Percentiles rank a stretch among this genome's conserved stretches.
phyloP scores from a whole-genome alignment of 35 echinoderm and acorn worm species.

The Apostichopus parvimensis region DNA sequence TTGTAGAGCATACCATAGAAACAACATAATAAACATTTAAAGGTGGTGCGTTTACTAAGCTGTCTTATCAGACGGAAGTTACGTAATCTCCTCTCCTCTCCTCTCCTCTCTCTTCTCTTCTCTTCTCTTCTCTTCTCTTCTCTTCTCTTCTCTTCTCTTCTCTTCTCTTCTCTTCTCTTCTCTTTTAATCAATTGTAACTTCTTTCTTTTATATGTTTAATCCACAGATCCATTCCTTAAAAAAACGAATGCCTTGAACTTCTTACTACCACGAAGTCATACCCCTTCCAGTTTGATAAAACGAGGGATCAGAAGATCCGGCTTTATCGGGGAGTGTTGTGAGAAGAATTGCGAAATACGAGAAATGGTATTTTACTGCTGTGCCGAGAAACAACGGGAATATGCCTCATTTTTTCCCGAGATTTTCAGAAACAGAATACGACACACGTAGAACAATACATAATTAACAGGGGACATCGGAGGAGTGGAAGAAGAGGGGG shows the following conservation, averaged over 20 bases:
- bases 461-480: background rate
- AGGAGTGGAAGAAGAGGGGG: background rate
- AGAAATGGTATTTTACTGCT: conserved; percentile 34
- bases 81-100: background rate
- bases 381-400: background rate
- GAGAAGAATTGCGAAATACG: background rate
- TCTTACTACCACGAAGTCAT: conserved; percentile 12
- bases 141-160: background rate
- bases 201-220: background rate
- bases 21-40: too few relatives aligned
- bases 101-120: background rate
- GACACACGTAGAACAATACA: background rate
- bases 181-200: background rate
- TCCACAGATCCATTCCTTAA: conserved; percentile 9
- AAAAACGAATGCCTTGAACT: conserved; percentile 48
- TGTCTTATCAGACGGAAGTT: too few relatives aligned
- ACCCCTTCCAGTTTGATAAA: conserved; percentile 11
- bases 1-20: too few relatives aligned
- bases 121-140: background rate
- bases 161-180: background rate
- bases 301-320: background rate
- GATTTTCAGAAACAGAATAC: conserved; percentile 1
- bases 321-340: conserved; percentile 25
- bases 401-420: background rate
- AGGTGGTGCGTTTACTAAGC: too few relatives aligned